Base-by-base conservation (phyloP, 1,140 invertebrate species). In the Musca vetustissima region DNA sequence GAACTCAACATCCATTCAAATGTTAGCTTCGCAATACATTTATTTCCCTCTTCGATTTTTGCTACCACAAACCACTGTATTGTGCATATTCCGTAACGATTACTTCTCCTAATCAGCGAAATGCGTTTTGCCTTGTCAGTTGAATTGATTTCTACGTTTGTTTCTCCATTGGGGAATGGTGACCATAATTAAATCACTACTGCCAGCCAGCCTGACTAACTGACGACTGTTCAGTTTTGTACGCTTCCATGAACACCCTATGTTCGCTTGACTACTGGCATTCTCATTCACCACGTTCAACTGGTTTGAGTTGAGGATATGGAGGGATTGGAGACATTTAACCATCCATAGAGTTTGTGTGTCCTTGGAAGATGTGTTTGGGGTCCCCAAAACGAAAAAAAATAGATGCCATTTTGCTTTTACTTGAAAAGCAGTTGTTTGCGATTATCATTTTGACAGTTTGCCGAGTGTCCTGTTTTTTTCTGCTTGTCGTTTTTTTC, bases 381-480 rank as follows among this genome's bases (percentile, higher is more conserved):
- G 48, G 24, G 28, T 9, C 28, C 36, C 6, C 6, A 43, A 13
- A 11, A 43, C 1, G 36, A 43, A 6, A 13, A 43, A 9, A 6
- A 43, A 43, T 4, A 43, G 36, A 43, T 43, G 36, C 11, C 75
- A 79, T 79, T 79, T 79, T 73, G 76, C 75, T 78, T 72, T 74
- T 71, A 73, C 71, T 68, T 72, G 52, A 66, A 50, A 75, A 79
- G 76, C 78, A 80, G 77, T 79, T 80, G 78, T 79, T 80, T 75
- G 72, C 75, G 78, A 80, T 80, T 80, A 80, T 80, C 77, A 78
- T 76, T 77, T 73, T 76, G 75, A 78, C 76, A 78, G 73, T 53
- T 32, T 57, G 61, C 70, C 66, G 69, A 50, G 36, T 70, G 47
- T 43, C 70, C 71, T 72, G n/a, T 76, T 71, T 75, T 76, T 77